These are phyloP conservation scores for Ranitomeya variabilis DNA, from an alignment of 2,113 vertebrate genomes.

Conservation along the genomic window DNA sequence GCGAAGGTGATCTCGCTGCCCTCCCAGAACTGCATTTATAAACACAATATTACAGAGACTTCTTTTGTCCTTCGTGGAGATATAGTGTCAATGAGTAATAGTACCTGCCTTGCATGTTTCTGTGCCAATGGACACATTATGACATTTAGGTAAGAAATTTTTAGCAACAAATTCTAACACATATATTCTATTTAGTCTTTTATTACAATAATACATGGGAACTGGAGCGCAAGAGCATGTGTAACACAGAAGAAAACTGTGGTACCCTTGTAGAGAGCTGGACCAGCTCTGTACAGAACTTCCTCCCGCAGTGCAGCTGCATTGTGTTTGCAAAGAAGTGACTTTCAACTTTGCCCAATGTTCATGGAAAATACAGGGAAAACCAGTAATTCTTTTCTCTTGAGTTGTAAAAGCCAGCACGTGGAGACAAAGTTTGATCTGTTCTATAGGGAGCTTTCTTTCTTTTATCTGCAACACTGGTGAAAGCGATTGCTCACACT, in stretches of 20 bases:
- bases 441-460: too few species aligned
- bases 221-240: neutral
- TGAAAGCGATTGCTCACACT: too few species aligned
- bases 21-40: conserved; percentile 91
- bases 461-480: too few species aligned
- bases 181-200: neutral
- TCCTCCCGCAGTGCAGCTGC: neutral
- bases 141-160: conserved; percentile 89
- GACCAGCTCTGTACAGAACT: neutral
- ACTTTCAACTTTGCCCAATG: neutral
- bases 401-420: neutral
- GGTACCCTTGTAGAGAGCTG: neutral
- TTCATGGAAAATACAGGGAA: neutral
- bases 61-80: conserved; percentile 95
- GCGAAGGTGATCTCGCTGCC: conserved; percentile 95
- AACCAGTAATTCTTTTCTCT: neutral
- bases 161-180: neutral
- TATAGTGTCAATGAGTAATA: conserved; percentile 86
- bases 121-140: conserved; percentile 99
- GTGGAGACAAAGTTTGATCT: too few species aligned
- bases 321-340: neutral
- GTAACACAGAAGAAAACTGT: neutral
- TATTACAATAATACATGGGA: neutral
- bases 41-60: conserved; percentile 96
- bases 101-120: conserved; percentile 93